phyloP scores from a whole-genome alignment of 2,797 vertebrate species.

The Platalea minor region DNA sequence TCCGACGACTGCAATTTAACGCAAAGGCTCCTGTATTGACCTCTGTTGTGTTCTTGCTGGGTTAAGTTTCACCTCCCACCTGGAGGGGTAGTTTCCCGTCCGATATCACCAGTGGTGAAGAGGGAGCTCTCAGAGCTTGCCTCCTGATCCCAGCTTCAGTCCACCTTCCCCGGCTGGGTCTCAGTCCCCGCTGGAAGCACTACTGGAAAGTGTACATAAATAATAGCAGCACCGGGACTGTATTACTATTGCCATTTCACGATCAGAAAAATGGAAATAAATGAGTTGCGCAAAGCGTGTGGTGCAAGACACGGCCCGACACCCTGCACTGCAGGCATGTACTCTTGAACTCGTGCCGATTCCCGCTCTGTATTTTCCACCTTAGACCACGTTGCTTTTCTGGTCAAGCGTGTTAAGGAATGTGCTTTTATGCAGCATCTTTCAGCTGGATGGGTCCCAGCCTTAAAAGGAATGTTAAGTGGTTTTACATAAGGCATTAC shows the following conservation, averaged over 20 bases:
- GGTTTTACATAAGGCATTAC: slow-evolving; percentile 59
- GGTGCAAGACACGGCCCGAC: neutral
- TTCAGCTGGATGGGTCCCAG: slow-evolving; percentile 41
- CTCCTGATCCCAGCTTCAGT: neutral
- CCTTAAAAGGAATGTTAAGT: slow-evolving; percentile 53
- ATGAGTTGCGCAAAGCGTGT: neutral
- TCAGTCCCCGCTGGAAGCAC: neutral
- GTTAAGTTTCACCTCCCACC: neutral
- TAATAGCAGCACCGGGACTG: neutral
- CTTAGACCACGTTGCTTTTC: neutral
- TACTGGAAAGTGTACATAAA: neutral
- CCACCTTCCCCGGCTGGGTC: neutral
- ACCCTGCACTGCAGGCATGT: neutral
- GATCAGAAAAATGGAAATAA: neutral
- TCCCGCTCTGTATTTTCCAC: neutral
- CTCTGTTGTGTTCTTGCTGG: neutral
- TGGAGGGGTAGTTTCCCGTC: neutral
- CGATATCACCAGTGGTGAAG: neutral
- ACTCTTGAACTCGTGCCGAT: neutral
- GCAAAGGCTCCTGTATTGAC: neutral
- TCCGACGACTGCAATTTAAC: neutral
- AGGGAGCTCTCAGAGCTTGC: neutral
- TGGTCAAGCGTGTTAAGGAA: slow-evolving; percentile 21
- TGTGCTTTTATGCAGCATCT: slow-evolving; percentile 48
- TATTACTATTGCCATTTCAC: neutral